Base-by-base conservation (phyloP, 2,888 invertebrate genomes). In the Choristoneura rosaceana region DNA sequence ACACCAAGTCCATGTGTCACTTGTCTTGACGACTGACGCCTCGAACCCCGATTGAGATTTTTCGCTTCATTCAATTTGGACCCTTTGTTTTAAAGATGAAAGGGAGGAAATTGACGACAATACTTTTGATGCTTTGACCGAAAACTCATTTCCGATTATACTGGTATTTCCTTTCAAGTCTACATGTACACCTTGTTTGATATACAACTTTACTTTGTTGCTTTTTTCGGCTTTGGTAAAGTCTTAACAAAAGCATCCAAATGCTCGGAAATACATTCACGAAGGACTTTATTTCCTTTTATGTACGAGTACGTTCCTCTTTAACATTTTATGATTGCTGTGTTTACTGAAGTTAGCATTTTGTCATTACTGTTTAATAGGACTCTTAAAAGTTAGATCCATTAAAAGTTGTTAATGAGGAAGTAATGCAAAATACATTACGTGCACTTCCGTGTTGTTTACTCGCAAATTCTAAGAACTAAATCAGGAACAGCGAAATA, bases 11-110 rank as follows among this genome's bases (percentile, higher is more conserved):
- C 12, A 15, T 62, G 34, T 50, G 41, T 10, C 38, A 17, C 14
- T 45, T 25, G 7, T 33, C 50, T 55, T 25, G 25, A 15, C 12
- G 52, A 34, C 45, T 34, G 3, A 7, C 58, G 45, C 17, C 55
- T 15, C 34, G 45, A 12, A 62, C 43, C 43, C 0, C n/a, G 38
- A 45, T 67, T 64, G 4, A 64, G 25, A 64, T 63, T 45, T 65
- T 55, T 61, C 15, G 34, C 12, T 43, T 55, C 45, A 63, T 65
- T 69, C 50, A 17, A 62, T 60, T 64, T 65, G 4, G 52, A 38
- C 38, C 64, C 47, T 71, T 74, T 70, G 70, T 70, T 74, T 65
- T 68, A 74, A 67, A 68, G 68, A 70, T 71, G 63, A 70, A 74
- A 74, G 64, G 47, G 33, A 61, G 45, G 33, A 55, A 63, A 52